A percentile compares a stretch with the other conserved stretches of the same genome.
phyloP scores from a whole-genome alignment of 2,888 invertebrate species.

The Scelioninae gen. 2 region DNA sequence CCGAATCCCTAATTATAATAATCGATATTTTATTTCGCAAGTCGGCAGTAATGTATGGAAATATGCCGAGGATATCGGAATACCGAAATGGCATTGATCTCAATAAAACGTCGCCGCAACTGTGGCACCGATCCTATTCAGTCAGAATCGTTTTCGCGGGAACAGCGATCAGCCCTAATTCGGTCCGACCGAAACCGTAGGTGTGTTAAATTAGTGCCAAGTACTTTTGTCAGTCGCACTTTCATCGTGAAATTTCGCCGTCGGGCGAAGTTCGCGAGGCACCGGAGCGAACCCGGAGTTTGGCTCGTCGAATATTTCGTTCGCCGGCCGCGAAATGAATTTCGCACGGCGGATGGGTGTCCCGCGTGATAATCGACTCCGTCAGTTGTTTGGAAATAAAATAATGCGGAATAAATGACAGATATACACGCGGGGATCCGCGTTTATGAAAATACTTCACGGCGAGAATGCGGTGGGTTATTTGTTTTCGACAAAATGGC shows the following conservation, averaged over 20 bases:
- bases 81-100: constrained; percentile 46
- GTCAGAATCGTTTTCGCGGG: constrained; percentile 66
- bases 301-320: constrained; percentile 29
- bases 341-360: constrained; percentile 9
- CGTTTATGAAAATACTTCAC: constrained; percentile 6
- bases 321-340: constrained; percentile 31
- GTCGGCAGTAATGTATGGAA: constrained; percentile 33
- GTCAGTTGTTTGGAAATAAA: constrained; percentile 20
- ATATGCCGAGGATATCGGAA: constrained; percentile 55
- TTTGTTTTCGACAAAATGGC: constrained; percentile 14
- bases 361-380: constrained; percentile 29
- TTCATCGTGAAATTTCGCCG: background rate
- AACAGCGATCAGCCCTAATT: constrained; percentile 66
- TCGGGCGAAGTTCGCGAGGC: too few species aligned
- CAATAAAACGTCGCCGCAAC: constrained; percentile 28
- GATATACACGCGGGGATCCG: constrained; percentile 11
- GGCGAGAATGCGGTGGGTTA: background rate
- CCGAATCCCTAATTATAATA: background rate
- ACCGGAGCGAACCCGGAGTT: too few species aligned
- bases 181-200: constrained; percentile 71
- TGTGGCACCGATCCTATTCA: constrained; percentile 61
- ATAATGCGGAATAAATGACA: too few species aligned
- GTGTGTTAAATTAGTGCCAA: constrained; percentile 67
- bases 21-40: constrained; percentile 26
- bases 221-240: constrained; percentile 55